These are phyloP conservation scores for Lutjanus erythropterus DNA, from an alignment of 2,113 vertebrate species.

Conservation along the genomic window DNA sequence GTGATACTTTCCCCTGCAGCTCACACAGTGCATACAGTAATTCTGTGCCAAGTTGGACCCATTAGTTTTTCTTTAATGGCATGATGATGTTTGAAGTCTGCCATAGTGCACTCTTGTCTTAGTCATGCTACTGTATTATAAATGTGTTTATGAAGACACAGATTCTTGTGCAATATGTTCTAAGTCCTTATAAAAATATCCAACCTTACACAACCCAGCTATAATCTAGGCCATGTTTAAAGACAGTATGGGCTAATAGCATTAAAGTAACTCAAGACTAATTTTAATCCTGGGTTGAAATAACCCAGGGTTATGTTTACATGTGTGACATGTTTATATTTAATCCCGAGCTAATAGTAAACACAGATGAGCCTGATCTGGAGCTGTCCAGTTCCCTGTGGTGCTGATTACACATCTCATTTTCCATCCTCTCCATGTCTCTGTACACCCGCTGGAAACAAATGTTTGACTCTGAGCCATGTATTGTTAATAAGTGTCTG, in stretches of 20 bases:
- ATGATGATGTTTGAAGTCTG: background rate
- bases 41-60: background rate
- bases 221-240: background rate
- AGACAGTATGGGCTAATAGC: background rate
- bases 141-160: background rate
- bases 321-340: conserved; percentile 2
- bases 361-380: conserved; percentile 1
- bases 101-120: background rate
- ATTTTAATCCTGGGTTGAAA: background rate
- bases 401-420: conserved; percentile 3
- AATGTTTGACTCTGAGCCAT: background rate
- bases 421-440: background rate
- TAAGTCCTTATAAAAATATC: background rate
- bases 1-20: background rate
- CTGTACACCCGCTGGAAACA: background rate
- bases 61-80: background rate
- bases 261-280: background rate
- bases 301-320: background rate
- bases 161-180: background rate
- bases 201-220: background rate
- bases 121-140: background rate
- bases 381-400: conserved; percentile 1
- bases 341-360: conserved; percentile 5
- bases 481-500: background rate
- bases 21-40: background rate